These are phyloP conservation scores for Donacobius atricapilla DNA, from an alignment of 2,113 vertebrate species.

Conservation along the genomic window DNA sequence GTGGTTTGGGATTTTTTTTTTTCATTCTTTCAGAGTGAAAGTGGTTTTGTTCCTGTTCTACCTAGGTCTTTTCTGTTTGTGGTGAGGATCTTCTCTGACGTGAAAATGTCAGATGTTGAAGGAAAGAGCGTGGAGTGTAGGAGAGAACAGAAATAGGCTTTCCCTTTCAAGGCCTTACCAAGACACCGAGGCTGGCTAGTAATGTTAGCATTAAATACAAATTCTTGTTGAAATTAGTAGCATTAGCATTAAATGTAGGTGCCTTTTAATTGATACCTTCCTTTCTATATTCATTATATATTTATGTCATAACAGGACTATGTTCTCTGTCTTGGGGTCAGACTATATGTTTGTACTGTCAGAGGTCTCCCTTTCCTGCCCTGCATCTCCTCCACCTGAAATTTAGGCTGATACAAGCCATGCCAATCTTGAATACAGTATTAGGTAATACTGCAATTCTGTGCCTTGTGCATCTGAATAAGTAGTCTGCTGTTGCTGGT, in stretches of 20 bases:
- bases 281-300: background rate
- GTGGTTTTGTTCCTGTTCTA: background rate
- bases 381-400: background rate
- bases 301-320: too few species aligned
- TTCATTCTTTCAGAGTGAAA: background rate
- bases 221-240: background rate
- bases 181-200: background rate
- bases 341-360: background rate
- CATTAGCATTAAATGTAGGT: background rate
- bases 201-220: background rate
- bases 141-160: background rate
- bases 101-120: background rate
- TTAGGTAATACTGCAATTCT: background rate
- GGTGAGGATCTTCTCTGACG: background rate
- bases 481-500: background rate
- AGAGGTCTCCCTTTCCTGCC: background rate
- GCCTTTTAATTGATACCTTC: background rate
- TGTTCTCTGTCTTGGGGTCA: background rate
- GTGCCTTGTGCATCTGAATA: background rate
- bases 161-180: background rate
- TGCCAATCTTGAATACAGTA: background rate
- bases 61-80: background rate
- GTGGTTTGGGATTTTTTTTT: background rate
- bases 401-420: background rate
- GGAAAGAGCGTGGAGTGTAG: background rate